Conservation (phyloP, 2,797 vertebrate species). For the Bryconaethiops microstoma region DNA sequence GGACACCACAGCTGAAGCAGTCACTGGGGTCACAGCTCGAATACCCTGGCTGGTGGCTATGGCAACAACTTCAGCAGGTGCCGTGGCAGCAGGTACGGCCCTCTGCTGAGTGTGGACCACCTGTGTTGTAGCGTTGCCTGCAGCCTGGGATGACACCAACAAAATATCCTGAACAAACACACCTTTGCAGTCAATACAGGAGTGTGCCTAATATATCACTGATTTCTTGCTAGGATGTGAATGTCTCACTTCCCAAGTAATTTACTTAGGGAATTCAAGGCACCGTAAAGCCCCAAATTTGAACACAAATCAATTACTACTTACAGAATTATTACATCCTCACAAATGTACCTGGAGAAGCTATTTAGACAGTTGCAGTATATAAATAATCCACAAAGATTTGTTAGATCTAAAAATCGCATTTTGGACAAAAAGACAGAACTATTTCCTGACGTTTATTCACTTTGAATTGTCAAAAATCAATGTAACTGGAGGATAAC, state of each 20-base stretch:
- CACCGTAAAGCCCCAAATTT: too few relatives aligned
- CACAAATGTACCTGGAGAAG: too few relatives aligned
- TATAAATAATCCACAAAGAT: too few relatives aligned
- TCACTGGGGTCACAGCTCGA: conserved; percentile 83
- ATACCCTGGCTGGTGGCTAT: conserved; percentile 85
- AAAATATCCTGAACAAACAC: conserved; percentile 17
- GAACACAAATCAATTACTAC: too few relatives aligned
- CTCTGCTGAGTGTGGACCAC: conserved; percentile 88
- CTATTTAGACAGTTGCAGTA: too few relatives aligned
- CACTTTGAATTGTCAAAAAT: too few relatives aligned
- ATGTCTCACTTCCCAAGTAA: background rate
- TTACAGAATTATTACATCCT: too few relatives aligned
- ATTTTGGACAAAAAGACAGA: too few relatives aligned
- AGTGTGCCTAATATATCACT: background rate
- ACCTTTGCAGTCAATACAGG: background rate
- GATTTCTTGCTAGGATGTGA: background rate
- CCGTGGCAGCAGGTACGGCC: conserved; percentile 70
- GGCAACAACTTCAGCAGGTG: conserved; percentile 84
- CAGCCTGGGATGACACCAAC: conserved; percentile 70
- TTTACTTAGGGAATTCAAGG: too few relatives aligned
- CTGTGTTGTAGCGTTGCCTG: conserved; percentile 75
- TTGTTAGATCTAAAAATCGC: too few relatives aligned
- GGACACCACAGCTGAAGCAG: conserved; percentile 84
- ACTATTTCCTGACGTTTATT: too few relatives aligned
- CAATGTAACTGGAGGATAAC: too few relatives aligned